A percentile compares a stretch with the other conserved stretches of the same genome.
Conservation (phyloP, 2,888 invertebrate genomes). For the Omphaloscelis lunosa region DNA sequence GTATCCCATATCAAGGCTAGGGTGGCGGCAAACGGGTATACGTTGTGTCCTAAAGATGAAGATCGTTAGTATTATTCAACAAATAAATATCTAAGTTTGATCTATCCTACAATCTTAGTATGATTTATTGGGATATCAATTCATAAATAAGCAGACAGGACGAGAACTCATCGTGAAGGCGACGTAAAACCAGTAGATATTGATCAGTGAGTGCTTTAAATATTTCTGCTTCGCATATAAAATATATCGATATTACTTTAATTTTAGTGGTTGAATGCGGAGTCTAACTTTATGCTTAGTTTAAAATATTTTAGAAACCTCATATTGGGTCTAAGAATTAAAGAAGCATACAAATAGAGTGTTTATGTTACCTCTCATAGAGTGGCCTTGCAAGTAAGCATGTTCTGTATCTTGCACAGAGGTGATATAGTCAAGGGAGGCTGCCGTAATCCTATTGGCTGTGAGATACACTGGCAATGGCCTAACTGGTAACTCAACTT, state of each 20-base stretch:
- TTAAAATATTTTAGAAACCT: neutral
- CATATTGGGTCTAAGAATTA: neutral
- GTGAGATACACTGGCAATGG: constrained; percentile 24
- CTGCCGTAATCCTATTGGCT: constrained; percentile 26
- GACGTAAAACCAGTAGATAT: neutral
- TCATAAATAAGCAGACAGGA: neutral
- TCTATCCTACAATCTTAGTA: no score
- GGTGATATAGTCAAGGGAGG: constrained; percentile 47
- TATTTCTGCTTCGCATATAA: neutral
- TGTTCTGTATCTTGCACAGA: constrained; percentile 88
- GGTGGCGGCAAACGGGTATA: constrained; percentile 95
- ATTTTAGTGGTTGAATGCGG: neutral
- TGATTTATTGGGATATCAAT: neutral
- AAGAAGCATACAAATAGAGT: neutral
- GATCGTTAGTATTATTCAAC: neutral
- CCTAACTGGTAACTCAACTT: constrained; percentile 93
- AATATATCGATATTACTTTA: neutral
- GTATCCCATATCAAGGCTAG: constrained; percentile 93
- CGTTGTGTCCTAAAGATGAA: constrained; percentile 87
- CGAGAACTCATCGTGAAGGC: neutral
- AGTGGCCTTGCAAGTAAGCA: constrained; percentile 93
- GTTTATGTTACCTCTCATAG: constrained; percentile 92
- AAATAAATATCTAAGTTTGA: no score
- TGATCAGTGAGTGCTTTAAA: neutral
- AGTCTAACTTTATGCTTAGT: neutral